Conservation (phyloP, 23 tunicate species). For the Halocynthia roretzi region DNA sequence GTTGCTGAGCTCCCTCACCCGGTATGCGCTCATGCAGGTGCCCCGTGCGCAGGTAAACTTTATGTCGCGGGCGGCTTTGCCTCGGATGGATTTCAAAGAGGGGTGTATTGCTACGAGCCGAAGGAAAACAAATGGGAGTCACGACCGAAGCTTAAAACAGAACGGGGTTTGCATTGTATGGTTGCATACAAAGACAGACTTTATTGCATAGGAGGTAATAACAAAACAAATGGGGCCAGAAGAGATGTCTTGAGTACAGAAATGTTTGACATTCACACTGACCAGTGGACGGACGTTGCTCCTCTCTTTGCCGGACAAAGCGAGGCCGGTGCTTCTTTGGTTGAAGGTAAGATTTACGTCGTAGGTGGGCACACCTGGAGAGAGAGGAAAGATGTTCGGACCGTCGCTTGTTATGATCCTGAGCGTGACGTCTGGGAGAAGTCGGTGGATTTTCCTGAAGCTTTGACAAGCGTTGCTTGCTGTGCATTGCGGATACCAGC, state of each 20-base stretch:
- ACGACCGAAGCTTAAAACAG: conserved; percentile 85
- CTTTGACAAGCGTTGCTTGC: conserved; percentile 94
- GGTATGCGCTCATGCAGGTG: conserved; percentile 99
- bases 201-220: conserved; percentile 97
- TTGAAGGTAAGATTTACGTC: conserved; percentile 82
- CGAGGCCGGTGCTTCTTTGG: conserved; percentile 99
- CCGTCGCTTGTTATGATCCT: conserved; percentile 99
- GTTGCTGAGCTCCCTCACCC: conserved; percentile 94
- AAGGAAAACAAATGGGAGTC: conserved; percentile 92
- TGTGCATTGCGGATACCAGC: conserved; percentile 93
- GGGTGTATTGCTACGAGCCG: conserved; percentile 92
- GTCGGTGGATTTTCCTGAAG: conserved; percentile 96
- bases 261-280: conserved; percentile 72
- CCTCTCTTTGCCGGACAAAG: conserved; percentile 98
- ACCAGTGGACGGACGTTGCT: conserved; percentile 99
- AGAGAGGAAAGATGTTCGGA: conserved; percentile 98
- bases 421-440: conserved; percentile 92
- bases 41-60: conserved; percentile 73
- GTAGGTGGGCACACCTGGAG: conserved; percentile 99
- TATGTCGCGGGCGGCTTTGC: conserved; percentile 99
- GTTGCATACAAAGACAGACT: conserved; percentile 81
- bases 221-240: conserved; percentile 86
- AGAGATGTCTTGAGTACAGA: conserved; percentile 92
- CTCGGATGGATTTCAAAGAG: conserved; percentile 95
- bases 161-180: conserved; percentile 98